Evolutionary conservation across 2,113 vertebrate species (phyloP).

Genomic region (Channa argus): DNA sequence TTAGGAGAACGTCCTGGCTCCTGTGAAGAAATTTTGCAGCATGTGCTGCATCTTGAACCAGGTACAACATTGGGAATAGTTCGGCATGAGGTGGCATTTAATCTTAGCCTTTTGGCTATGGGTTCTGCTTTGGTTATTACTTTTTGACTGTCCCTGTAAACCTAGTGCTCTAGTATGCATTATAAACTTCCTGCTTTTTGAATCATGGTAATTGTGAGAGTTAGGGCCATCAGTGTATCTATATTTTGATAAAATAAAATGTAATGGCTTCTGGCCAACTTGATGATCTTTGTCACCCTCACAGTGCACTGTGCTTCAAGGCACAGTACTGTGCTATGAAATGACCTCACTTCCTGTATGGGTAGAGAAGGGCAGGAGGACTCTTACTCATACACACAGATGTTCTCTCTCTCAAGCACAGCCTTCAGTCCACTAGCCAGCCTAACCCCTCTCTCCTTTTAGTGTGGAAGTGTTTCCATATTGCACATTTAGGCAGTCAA

Average conservation of each 20-base stretch:
- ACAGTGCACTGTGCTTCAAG: slow-evolving; percentile 53
- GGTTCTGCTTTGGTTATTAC: slow-evolving; percentile 16
- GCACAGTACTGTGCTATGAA: slow-evolving; percentile 58
- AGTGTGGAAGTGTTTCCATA: slow-evolving; percentile 58
- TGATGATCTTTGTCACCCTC: slow-evolving; percentile 74
- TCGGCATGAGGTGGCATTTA: slow-evolving; percentile 31
- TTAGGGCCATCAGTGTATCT: slow-evolving; percentile 29
- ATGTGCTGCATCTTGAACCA: slow-evolving; percentile 54
- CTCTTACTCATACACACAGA: slow-evolving; percentile 57
- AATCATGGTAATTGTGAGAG: slow-evolving; percentile 26
- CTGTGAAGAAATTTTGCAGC: slow-evolving; percentile 47
- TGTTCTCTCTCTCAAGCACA: slow-evolving; percentile 45
- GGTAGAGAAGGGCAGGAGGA: slow-evolving; percentile 75
- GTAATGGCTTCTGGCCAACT: slow-evolving; percentile 69
- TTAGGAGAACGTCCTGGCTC: slow-evolving; percentile 48
- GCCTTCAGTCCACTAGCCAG: slow-evolving; percentile 56
- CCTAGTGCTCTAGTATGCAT: not conserved
- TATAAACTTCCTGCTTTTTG: slow-evolving; percentile 6
- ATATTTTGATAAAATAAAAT: slow-evolving; percentile 45
- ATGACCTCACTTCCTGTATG: slow-evolving; percentile 83
- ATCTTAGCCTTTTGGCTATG: slow-evolving; percentile 13
- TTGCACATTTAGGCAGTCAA: slow-evolving; percentile 60
- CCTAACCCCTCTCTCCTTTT: slow-evolving; percentile 53
- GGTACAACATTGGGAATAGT: slow-evolving; percentile 29
- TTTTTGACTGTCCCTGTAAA: slow-evolving; percentile 11